A percentile compares a stretch with the other conserved stretches of the same genome.
Conservation (phyloP, 1,140 invertebrate species). For the Temnothorax nylanderi region DNA sequence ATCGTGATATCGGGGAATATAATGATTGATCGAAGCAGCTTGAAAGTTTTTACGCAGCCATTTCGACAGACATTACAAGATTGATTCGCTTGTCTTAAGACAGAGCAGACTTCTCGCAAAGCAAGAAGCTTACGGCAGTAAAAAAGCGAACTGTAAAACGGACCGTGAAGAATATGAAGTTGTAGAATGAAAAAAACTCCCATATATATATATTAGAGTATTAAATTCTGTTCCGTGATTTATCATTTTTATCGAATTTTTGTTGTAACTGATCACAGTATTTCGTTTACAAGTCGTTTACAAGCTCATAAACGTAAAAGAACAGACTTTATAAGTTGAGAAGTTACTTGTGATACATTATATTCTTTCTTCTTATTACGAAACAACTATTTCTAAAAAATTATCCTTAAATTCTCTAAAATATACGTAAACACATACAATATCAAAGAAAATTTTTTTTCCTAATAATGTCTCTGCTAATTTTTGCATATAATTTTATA, state of each 20-base stretch:
- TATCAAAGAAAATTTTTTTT: neutral
- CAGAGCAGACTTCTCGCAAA: neutral
- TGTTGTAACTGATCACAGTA: neutral
- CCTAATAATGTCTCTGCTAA: neutral
- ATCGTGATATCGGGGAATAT: neutral
- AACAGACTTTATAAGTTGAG: neutral
- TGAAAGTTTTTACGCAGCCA: conserved; percentile 33
- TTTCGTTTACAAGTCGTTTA: neutral
- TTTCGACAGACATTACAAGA: conserved; percentile 44
- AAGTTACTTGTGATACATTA: neutral
- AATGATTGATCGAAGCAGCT: neutral
- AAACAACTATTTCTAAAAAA: neutral
- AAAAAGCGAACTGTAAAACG: neutral
- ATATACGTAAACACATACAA: neutral
- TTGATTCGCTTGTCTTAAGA: conserved; percentile 18
- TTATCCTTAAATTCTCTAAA: neutral
- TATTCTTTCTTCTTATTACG: neutral
- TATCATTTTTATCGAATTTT: neutral
- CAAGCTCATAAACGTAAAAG: neutral
- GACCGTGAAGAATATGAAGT: neutral
- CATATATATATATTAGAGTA: neutral
- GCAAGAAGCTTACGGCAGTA: neutral
- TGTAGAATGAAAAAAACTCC: neutral
- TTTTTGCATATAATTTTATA: neutral
- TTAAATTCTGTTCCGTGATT: neutral